Conservation (phyloP, 2,797 vertebrate genomes). For the Periophthalmus magnuspinnatus region DNA sequence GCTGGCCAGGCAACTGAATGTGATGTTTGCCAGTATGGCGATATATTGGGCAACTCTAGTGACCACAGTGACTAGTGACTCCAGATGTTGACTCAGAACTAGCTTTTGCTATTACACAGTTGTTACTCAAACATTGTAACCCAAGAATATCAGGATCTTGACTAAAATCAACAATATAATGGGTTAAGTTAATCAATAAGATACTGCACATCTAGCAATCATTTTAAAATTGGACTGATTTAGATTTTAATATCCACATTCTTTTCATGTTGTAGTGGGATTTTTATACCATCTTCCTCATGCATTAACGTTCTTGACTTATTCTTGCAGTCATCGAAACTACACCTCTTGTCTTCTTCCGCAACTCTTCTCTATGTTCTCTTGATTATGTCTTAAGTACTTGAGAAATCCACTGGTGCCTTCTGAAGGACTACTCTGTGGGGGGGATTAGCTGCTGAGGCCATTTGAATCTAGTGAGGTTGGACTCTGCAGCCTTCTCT, state of each 20-base stretch:
- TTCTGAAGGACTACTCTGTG: constrained; percentile 70
- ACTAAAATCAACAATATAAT: too few species aligned
- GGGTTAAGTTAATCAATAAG: neutral
- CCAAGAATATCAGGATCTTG: neutral
- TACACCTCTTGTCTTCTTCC: neutral
- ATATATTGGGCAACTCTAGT: too few species aligned
- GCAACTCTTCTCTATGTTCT: constrained; percentile 35
- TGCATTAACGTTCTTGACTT: neutral
- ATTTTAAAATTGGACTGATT: too few species aligned
- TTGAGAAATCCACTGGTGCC: constrained; percentile 69
- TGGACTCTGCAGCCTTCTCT: constrained; percentile 63
- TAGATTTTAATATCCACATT: too few species aligned
- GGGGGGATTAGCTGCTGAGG: constrained; percentile 69
- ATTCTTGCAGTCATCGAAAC: neutral
- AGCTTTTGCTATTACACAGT: too few species aligned
- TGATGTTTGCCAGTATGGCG: too few species aligned
- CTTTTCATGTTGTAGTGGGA: neutral
- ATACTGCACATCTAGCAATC: too few species aligned
- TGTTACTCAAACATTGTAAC: neutral
- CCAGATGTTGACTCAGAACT: too few species aligned
- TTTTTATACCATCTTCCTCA: neutral
- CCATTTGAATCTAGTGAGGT: constrained; percentile 68
- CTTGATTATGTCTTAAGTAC: constrained; percentile 67
- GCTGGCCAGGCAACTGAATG: too few species aligned
- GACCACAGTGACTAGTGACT: too few species aligned